phyloP scores from a whole-genome alignment of 1,140 invertebrate genomes.

The Penaeus chinensis region DNA sequence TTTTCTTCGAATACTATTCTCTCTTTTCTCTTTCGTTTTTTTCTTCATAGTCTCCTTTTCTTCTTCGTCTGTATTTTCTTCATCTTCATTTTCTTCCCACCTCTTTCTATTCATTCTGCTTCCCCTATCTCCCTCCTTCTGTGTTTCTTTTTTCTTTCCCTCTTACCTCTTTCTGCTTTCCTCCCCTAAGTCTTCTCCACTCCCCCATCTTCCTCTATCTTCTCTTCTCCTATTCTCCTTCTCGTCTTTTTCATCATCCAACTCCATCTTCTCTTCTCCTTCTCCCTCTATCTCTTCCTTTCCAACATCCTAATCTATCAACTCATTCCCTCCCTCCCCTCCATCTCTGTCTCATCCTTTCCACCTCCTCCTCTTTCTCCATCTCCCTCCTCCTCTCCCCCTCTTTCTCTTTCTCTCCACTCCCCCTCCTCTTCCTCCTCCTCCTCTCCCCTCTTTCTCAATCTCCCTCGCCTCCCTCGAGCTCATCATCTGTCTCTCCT shows the following conservation, averaged over 20 bases:
- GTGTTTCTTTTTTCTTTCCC: too few species aligned
- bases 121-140: too few species aligned
- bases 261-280: background rate
- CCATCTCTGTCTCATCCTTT: background rate
- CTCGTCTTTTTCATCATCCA: background rate
- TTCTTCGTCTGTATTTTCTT: too few species aligned
- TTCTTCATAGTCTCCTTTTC: too few species aligned
- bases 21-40: too few species aligned
- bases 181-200: too few species aligned
- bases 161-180: too few species aligned
- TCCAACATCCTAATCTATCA: background rate
- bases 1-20: too few species aligned
- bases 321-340: background rate
- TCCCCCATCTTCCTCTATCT: background rate
- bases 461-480: background rate
- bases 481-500: background rate
- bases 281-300: background rate
- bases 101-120: too few species aligned
- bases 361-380: background rate
- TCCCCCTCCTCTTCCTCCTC: background rate
- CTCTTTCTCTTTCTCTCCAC: background rate
- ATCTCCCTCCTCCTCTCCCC: background rate
- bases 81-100: too few species aligned
- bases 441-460: background rate
- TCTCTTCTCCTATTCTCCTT: background rate